A percentile compares a stretch with the other conserved stretches of the same genome.
Conservation (phyloP, 2,113 vertebrate genomes). For the Cichladusa arquata region DNA sequence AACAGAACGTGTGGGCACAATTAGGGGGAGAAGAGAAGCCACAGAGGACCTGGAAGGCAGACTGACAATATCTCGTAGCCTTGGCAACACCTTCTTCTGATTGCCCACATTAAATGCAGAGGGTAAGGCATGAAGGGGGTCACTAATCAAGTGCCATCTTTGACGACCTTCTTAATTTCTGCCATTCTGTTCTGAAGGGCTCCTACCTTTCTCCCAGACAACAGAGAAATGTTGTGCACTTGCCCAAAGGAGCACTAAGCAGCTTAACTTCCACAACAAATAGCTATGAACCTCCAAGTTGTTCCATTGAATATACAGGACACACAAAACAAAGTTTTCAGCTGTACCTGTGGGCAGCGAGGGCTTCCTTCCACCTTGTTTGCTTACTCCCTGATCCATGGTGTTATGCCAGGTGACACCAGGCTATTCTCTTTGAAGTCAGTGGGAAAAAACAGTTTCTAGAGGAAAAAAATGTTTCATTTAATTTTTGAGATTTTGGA, state of each 20-base stretch:
- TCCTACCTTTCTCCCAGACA: not conserved
- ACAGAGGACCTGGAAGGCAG: constrained; percentile 28
- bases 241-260: not conserved
- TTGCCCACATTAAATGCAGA: constrained; percentile 16
- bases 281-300: not conserved
- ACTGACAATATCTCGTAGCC: constrained; percentile 14
- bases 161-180: not conserved
- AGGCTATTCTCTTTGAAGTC: not conserved
- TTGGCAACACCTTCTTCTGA: constrained; percentile 50
- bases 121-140: not conserved
- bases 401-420: not conserved
- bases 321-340: not conserved
- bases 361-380: not conserved
- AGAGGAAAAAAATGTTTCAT: not conserved
- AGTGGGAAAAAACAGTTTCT: not conserved
- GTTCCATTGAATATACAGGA: not conserved
- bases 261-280: not conserved
- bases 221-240: not conserved
- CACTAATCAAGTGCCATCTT: constrained; percentile 7
- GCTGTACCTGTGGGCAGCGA: not conserved
- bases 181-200: not conserved
- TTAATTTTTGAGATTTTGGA: not conserved
- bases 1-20: constrained; percentile 22
- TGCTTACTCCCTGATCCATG: not conserved
- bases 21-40: not conserved